Conservation (phyloP, 2,888 invertebrate genomes). For the Germaria angustata region DNA sequence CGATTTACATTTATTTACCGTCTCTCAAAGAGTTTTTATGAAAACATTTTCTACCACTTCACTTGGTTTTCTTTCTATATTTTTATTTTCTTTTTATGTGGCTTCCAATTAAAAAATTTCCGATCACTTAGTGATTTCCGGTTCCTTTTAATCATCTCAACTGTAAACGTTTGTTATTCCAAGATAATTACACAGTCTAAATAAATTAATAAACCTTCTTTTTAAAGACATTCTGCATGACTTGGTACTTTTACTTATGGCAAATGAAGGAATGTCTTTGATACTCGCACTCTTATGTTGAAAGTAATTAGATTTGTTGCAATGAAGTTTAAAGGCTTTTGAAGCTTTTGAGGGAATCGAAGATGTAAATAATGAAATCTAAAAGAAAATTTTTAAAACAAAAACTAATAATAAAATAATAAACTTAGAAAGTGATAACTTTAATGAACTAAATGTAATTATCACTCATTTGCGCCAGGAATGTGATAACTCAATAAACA, state of each 20-base stretch:
- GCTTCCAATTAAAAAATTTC: conserved; percentile 5
- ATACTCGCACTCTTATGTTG: too few relatives aligned
- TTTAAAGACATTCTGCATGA: background rate
- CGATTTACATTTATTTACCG: too few relatives aligned
- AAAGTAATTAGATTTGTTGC: background rate
- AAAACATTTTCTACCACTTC: too few relatives aligned
- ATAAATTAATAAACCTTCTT: background rate
- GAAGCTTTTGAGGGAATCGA: background rate
- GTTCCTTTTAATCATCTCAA: conserved; percentile 17
- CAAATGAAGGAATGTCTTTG: background rate
- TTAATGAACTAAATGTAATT: too few relatives aligned
- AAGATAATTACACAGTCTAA: background rate
- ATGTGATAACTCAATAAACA: too few relatives aligned
- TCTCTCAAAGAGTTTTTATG: too few relatives aligned
- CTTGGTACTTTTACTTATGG: background rate
- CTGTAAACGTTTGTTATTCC: background rate
- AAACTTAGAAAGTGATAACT: too few relatives aligned
- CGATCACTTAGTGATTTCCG: conserved; percentile 7
- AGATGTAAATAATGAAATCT: too few relatives aligned
- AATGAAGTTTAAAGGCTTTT: too few relatives aligned
- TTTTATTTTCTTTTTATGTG: background rate
- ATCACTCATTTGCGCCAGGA: too few relatives aligned
- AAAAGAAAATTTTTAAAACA: too few relatives aligned
- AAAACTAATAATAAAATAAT: too few relatives aligned
- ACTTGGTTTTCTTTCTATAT: background rate